A percentile compares a stretch with the other conserved stretches of the same genome.
phyloP scores from a whole-genome alignment of 2,888 invertebrate species.

The Acanthosepion pharaonis region DNA sequence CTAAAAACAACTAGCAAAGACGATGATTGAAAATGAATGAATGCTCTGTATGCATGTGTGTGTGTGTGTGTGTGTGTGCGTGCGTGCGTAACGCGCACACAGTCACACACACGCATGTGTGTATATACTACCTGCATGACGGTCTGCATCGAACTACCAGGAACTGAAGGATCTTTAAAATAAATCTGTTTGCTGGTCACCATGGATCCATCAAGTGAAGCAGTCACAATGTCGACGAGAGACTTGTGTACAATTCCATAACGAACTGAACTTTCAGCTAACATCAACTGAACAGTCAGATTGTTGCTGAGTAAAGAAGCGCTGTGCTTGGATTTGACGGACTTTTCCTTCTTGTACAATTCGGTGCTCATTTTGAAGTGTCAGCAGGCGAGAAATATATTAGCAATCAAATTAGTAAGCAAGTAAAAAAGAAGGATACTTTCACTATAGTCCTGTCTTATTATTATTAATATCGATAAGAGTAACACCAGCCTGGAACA shows the following conservation, averaged over 20 bases:
- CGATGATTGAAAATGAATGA: background rate
- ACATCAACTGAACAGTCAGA: slow-evolving; percentile 64
- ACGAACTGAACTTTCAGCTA: slow-evolving; percentile 65
- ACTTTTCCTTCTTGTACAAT: slow-evolving; percentile 69
- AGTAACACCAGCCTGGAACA: slow-evolving; percentile 35
- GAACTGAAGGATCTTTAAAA: slow-evolving; percentile 71
- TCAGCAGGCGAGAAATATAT: background rate
- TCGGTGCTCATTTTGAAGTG: slow-evolving; percentile 47
- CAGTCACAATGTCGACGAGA: slow-evolving; percentile 69
- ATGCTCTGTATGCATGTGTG: background rate
- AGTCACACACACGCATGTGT: too few species aligned
- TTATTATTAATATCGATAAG: background rate
- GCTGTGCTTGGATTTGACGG: slow-evolving; percentile 69
- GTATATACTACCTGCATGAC: slow-evolving; percentile 66
- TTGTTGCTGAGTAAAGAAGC: slow-evolving; percentile 71
- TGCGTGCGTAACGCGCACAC: too few species aligned
- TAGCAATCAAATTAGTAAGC: background rate
- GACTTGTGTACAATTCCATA: slow-evolving; percentile 72
- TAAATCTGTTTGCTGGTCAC: slow-evolving; percentile 69
- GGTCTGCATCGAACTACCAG: slow-evolving; percentile 66
- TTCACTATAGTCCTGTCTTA: background rate
- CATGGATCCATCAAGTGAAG: slow-evolving; percentile 66
- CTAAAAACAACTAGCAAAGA: too few species aligned
- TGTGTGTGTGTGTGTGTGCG: too few species aligned
- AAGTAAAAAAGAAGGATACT: background rate